Conservation (phyloP, 2,888 invertebrate genomes). For the Timema podura region DNA sequence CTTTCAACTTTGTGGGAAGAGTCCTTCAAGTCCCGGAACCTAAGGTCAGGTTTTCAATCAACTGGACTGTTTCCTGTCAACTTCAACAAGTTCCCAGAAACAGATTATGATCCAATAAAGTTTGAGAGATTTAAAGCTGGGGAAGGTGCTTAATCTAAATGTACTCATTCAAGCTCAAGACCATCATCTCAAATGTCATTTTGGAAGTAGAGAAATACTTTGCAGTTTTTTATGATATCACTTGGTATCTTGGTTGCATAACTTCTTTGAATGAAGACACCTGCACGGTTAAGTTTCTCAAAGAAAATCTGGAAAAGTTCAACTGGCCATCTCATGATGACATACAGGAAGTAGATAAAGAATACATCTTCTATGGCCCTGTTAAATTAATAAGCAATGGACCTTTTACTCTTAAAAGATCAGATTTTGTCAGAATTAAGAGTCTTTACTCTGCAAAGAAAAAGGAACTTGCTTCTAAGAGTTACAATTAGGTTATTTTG, state of each 20-base stretch:
- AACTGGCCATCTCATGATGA: slow-evolving; percentile 15
- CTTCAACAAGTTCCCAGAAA: not conserved
- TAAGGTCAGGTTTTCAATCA: not conserved
- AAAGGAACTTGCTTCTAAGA: not conserved
- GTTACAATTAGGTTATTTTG: not conserved
- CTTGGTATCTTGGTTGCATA: slow-evolving; percentile 10
- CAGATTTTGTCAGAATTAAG: slow-evolving; percentile 5
- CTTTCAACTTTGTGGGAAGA: slow-evolving; percentile 1
- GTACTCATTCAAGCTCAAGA: slow-evolving; percentile 1
- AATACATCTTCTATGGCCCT: not conserved
- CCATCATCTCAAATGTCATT: not conserved
- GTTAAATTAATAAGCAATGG: not conserved
- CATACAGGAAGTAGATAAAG: slow-evolving; percentile 6
- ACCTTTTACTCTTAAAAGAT: slow-evolving; percentile 3
- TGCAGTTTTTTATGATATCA: not conserved
- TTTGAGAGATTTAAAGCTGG: not conserved
- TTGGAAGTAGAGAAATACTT: slow-evolving; percentile 1
- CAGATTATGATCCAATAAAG: not conserved
- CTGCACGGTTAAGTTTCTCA: slow-evolving; percentile 9
- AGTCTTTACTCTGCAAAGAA: slow-evolving; percentile 1
- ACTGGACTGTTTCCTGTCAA: not conserved
- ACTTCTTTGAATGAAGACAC: slow-evolving; percentile 1
- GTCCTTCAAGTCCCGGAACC: not conserved
- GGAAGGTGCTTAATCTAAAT: not conserved
- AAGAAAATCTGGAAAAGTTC: slow-evolving; percentile 17